Conservation (phyloP, 2,113 vertebrate species). For the Microtus ochrogaster region DNA sequence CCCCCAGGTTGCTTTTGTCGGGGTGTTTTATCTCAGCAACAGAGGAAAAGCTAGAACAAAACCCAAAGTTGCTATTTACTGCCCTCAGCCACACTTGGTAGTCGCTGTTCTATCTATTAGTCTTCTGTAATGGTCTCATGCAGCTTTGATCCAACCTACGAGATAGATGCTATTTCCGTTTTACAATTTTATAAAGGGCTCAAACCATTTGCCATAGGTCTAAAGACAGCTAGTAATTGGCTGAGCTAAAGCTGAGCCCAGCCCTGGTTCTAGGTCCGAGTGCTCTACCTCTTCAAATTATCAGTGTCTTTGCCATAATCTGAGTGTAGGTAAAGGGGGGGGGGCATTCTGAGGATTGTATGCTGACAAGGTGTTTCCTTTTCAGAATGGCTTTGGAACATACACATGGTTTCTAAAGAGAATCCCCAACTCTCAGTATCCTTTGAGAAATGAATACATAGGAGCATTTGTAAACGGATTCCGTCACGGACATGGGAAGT, state of each 20-base stretch:
- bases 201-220: neutral
- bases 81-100: neutral
- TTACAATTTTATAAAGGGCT: neutral
- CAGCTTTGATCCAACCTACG: neutral
- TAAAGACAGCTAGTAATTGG: neutral
- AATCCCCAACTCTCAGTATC: slow-evolving; percentile 86
- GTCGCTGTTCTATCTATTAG: neutral
- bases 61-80: no score
- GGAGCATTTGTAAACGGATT: slow-evolving; percentile 90
- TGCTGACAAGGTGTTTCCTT: neutral
- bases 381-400: slow-evolving; percentile 92
- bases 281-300: neutral
- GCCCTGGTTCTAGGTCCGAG: neutral
- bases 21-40: neutral
- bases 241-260: neutral
- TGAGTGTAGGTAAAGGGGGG: neutral
- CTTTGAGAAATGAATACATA: slow-evolving; percentile 88
- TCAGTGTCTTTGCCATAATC: neutral
- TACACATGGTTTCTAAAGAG: slow-evolving; percentile 90
- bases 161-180: neutral
- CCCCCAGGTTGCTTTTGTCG: neutral
- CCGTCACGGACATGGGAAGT: slow-evolving; percentile 90
- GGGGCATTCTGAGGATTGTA: neutral
- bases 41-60: neutral
- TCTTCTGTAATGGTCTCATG: neutral